Evolutionary conservation across 2,888 invertebrate species (phyloP), one percentile per base, ranked within the genome.

Genomic region (Epistrophe eligans): DNA sequence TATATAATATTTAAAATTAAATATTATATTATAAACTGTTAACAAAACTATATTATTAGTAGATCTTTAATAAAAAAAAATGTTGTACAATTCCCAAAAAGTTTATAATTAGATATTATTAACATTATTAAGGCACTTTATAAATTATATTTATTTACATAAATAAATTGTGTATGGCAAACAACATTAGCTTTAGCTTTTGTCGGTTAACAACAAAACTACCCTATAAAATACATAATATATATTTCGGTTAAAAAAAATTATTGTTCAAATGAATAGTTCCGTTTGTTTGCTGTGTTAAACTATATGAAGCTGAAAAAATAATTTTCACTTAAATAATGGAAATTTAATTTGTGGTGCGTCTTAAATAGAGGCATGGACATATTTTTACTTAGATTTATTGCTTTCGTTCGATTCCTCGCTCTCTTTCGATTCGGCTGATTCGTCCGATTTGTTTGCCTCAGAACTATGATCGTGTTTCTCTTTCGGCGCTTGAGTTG

Each of bases 401-500:
- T 82, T 83, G 79, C 89, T 89, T 89, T 92, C 91, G 87, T 90
- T 90, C 77, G 91, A 90, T 89, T 91, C 91, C 76, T 90, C 89
- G 83, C 91, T 92, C 85, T 92, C 91, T 89, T 91, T 90, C 62
- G 92, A 91, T 87, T 91, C 91, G 80, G 91, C 90, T 50, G 90
- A 90, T 43, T 91, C 85, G 10, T 82, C 85, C 15, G 85, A 74
- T 70, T 85, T 85, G 64, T 77, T 84, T 38, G 35, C 58, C 24
- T 84, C 84, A 10, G 80, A 67, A 43, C 76, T 77, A 15, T 82
- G 82, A 11, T 74, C 74, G 9, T 84, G 77, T 50, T 83, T 88
- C 13, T 84, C 90, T 67, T 91, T 90, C 55, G 88, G 89, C 67
- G 89, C 89, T 40, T 89, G 84, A 24, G 90, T 89, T 84, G 90